These are phyloP conservation scores for Tolmerus cingulatus DNA, from an alignment of 2,888 invertebrate species.

Conservation along the genomic window DNA sequence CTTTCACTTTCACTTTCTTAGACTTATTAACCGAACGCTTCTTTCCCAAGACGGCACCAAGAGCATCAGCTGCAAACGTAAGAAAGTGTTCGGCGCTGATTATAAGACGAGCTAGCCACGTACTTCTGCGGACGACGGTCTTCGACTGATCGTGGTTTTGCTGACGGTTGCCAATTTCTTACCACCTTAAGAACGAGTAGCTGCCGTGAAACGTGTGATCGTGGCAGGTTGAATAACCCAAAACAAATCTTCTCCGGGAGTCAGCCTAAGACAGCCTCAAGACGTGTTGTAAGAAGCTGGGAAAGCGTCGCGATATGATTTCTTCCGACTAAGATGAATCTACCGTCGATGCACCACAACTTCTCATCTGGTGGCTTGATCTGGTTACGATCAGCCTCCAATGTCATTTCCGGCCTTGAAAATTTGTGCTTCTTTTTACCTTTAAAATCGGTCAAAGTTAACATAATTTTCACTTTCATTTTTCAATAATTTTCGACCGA, in stretches of 20 bases:
- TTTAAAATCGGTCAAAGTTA: background rate
- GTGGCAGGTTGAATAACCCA: background rate
- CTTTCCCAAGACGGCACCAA: background rate
- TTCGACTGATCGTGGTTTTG: background rate
- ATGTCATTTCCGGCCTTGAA: background rate
- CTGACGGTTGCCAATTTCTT: background rate
- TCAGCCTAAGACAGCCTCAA: background rate
- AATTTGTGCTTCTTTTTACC: background rate
- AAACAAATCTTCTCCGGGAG: background rate
- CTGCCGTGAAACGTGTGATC: background rate
- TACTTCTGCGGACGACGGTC: background rate
- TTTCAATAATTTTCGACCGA: background rate
- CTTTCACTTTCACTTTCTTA: background rate
- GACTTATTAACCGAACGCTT: background rate
- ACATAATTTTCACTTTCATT: background rate
- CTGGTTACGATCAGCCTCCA: background rate
- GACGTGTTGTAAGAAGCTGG: background rate
- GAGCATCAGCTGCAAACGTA: background rate
- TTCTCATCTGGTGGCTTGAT: background rate
- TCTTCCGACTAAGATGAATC: background rate
- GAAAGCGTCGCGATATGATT: background rate
- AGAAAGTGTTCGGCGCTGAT: background rate
- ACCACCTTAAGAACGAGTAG: background rate
- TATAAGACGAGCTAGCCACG: background rate
- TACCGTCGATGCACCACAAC: background rate